Evolutionary conservation across 2,797 vertebrate genomes (phyloP).

Genomic region (Ctenosaura bakeri): DNA sequence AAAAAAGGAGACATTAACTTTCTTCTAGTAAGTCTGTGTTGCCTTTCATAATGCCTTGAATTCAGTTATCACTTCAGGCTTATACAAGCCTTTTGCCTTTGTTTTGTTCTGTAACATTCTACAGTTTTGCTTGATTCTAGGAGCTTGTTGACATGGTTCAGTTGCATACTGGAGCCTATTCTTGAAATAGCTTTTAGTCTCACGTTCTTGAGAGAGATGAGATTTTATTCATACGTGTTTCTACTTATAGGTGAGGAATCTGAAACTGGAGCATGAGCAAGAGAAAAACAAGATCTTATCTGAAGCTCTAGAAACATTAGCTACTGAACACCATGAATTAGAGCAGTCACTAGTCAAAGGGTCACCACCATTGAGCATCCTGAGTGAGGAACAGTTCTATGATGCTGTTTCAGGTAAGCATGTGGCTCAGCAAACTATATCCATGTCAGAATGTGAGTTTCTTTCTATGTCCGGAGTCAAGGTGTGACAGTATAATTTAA

Average conservation of each 20-base stretch:
- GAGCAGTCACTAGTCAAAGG: conserved; percentile 94
- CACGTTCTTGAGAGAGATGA: conserved; percentile 65
- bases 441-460: neutral
- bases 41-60: neutral
- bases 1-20: neutral
- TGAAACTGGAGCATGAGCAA: conserved; percentile 95
- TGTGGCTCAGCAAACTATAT: conserved; percentile 3
- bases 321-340: conserved; percentile 95
- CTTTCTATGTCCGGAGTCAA: fast-evolving
- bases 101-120: neutral
- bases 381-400: conserved; percentile 96
- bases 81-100: neutral
- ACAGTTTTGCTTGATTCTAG: conserved; percentile 48
- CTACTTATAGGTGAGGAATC: conserved; percentile 90
- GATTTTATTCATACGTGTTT: conserved; percentile 76
- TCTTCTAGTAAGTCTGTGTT: neutral
- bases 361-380: conserved; percentile 85
- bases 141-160: conserved; percentile 62
- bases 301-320: conserved; percentile 93
- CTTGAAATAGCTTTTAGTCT: conserved; percentile 66
- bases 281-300: conserved; percentile 98
- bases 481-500: neutral
- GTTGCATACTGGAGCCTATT: conserved; percentile 59
- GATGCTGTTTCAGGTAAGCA: conserved; percentile 93
- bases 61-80: neutral